These are phyloP conservation scores for Drosophila lacteicornis DNA, from an alignment of 1,140 invertebrate genomes.

Conservation along the genomic window DNA sequence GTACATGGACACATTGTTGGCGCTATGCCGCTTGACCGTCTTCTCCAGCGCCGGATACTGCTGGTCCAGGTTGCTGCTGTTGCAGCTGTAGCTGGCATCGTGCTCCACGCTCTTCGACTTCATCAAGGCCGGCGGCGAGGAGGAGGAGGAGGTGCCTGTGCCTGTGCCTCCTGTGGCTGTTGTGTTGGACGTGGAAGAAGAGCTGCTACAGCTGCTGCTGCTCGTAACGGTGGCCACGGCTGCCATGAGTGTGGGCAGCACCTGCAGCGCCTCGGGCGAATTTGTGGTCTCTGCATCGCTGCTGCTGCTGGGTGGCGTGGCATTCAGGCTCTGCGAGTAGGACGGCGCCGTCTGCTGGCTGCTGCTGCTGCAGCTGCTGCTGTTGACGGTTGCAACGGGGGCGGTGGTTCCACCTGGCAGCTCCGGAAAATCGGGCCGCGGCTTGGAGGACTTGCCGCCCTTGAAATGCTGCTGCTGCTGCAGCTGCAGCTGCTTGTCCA, in stretches of 20 bases:
- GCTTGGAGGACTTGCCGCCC: constrained; percentile 51
- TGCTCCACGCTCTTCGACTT: constrained; percentile 84
- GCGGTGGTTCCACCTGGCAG: constrained; percentile 38
- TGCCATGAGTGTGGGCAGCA: background rate
- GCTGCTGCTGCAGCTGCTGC: background rate
- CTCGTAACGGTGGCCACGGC: background rate
- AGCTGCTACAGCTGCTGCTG: constrained; percentile 7
- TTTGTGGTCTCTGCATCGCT: constrained; percentile 39
- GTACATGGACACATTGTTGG: constrained; percentile 62
- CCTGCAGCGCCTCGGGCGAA: constrained; percentile 37
- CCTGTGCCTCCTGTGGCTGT: too few relatives aligned
- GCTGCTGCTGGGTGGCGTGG: constrained; percentile 41
- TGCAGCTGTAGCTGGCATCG: constrained; percentile 74
- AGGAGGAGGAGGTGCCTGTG: background rate
- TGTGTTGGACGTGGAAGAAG: constrained; percentile 16
- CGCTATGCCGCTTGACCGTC: constrained; percentile 81
- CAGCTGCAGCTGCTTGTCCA: constrained; percentile 4
- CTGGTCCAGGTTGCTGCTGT: constrained; percentile 77
- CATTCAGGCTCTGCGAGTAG: constrained; percentile 69
- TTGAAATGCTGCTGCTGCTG: background rate
- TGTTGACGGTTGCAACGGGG: background rate
- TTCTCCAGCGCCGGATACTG: constrained; percentile 84
- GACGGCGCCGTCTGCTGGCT: constrained; percentile 24
- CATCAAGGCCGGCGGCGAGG: constrained; percentile 62
- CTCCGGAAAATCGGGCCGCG: constrained; percentile 75